Evolutionary conservation across 2,797 vertebrate species (phyloP), one percentile per base, ranked within the genome.

Genomic region (Diplodus puntazzo): DNA sequence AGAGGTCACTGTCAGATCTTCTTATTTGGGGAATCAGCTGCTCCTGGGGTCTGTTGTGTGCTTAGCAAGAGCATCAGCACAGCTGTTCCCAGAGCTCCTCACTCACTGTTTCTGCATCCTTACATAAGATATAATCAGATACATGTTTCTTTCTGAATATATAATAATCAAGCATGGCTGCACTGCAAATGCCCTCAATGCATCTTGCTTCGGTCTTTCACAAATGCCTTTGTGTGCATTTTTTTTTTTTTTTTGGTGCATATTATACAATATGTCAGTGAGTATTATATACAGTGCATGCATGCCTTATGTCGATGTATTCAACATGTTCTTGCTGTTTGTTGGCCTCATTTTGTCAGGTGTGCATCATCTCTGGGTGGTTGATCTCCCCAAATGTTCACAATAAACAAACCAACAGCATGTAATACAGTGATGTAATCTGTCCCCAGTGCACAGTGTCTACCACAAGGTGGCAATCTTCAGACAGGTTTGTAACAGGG

Each of bases 391-490:
- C 10, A 0, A 27, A 11, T 66, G 5, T 21, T 58, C 62, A 20
- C 42, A 58, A 14, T 25, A 58, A 54, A 42, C 61, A 54, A 39
- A 53, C 53, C 9, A 23, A 61, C 42, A 62, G 34, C 21, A 39
- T 25, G 48, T n/a, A 20, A 21, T 64, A 52, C 21, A 14, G 54
- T 82, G 48, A 70, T 79, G 85, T 87, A 49, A 85, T 82, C 20
- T 34, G 23, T 14, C 2, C 23, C 72, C 70, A 83, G 50, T 74
- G 62, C 68, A 30, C 2, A 10, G 25, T 16, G 7, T 48, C 77
- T n/a, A 69, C 89, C 93, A 86, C 87, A 79, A 11, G 73, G 86
- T 48, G 92, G 89, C n/a, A 20, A 66, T 90, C 54, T 83, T 76
- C 18, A n/a, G 48, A 65, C 63, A 88, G 61, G 18, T 68, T 79